phyloP scores from a whole-genome alignment of 1,140 invertebrate species.

The Drosophila erecta region DNA sequence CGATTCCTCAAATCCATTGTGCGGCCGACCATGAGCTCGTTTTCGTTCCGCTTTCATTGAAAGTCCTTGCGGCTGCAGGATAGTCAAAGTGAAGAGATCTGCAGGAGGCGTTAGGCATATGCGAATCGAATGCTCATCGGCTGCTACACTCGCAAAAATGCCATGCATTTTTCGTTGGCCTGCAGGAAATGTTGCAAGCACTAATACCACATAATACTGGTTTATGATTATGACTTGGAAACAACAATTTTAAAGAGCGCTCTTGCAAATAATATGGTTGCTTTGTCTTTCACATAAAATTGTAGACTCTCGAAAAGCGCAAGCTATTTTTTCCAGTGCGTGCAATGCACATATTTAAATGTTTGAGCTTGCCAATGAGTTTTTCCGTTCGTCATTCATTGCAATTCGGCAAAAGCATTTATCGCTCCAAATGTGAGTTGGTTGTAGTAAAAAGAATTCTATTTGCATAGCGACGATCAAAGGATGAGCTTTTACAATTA shows the following conservation, averaged over 20 bases:
- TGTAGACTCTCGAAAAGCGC: no score
- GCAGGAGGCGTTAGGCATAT: background rate
- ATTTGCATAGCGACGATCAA: background rate
- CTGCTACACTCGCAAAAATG: background rate
- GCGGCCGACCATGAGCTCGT: background rate
- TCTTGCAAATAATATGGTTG: no score
- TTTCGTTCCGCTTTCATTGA: background rate
- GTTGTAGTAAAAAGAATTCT: background rate
- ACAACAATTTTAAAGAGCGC: no score
- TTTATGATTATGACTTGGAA: no score
- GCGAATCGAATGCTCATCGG: no score
- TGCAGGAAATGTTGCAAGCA: no score
- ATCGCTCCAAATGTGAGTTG: background rate
- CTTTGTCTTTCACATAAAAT: no score
- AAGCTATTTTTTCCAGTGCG: background rate
- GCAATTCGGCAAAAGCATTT: conserved; percentile 1
- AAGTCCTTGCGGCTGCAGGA: background rate
- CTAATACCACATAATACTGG: no score
- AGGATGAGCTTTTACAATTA: no score
- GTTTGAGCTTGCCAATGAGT: background rate
- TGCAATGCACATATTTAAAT: background rate
- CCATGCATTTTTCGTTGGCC: background rate
- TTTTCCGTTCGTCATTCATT: conserved; percentile 1
- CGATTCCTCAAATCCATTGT: background rate
- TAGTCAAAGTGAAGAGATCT: background rate